Evolutionary conservation across 2,888 invertebrate genomes (phyloP), one percentile per base, ranked within the genome.

Genomic region (Machimus rusticus): DNA sequence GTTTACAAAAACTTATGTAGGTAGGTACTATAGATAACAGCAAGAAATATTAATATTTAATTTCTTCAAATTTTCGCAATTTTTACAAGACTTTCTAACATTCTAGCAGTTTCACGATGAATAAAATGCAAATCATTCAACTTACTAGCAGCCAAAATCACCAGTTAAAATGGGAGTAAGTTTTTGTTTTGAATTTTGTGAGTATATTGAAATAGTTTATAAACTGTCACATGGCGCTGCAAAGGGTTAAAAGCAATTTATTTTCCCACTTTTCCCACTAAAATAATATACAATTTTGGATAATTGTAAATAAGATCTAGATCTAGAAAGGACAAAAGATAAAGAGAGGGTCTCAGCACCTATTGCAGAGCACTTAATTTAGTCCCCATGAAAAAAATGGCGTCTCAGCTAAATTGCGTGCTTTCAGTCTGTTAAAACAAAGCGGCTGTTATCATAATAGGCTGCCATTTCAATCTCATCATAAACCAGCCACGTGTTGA

Each of bases 401-500:
- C 74, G 46, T 74, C 74, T 74, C 43, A 74, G 74, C 16, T 55
- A 86, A 57, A 86, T 86, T 78, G 86, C 86, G 86, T 86, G 86
- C 57, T 66, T 57, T 19, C 37, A 86, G 78, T 86, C 78, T 78
- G 86, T 86, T 86, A 78, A 86, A 86, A 78, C 78, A 86, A 78
- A 86, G 57, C 57, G 86, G 77, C 55, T 66, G 78, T 86, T 78
- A 86, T 86, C 77, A 86, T 86, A 86, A 86, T 86, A 74, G 85
- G 84, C 78, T 66, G 86, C 86, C 78, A 78, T 86, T 86, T 86
- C 86, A 86, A 86, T 86, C 86, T 86, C 86, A 28, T 86, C 86
- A 86, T 86, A 86, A 86, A 86, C 57, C 86, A 86, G 78, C 86
- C 86, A 86, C 86, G 57, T 86, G 86, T 86, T 86, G 86, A 86